phyloP scores from a whole-genome alignment of 2,797 vertebrate genomes.

The Dendrocincla fuliginosa region DNA sequence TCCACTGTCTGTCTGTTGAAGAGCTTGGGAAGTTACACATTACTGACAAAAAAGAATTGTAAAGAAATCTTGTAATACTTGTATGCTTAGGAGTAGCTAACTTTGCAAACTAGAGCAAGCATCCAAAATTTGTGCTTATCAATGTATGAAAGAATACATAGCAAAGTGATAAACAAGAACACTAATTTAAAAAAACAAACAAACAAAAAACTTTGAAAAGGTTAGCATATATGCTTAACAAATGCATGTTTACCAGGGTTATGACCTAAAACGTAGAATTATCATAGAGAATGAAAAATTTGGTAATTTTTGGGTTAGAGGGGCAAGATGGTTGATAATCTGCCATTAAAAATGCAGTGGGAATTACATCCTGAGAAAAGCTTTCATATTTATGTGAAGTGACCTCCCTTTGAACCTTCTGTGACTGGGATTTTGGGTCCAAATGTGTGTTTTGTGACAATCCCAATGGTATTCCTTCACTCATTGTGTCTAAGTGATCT shows the following conservation, averaged over 20 bases:
- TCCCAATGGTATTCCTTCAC: neutral
- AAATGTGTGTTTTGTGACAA: neutral
- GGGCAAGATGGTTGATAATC: neutral
- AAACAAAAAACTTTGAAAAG: neutral
- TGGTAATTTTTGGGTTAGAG: neutral
- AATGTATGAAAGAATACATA: neutral
- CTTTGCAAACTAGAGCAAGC: neutral
- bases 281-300: neutral
- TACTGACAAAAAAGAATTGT: neutral
- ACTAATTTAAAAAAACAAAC: neutral
- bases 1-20: neutral
- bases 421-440: neutral
- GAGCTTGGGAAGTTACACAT: neutral
- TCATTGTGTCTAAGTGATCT: neutral
- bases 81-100: accelerated
- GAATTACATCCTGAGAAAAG: neutral
- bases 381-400: neutral
- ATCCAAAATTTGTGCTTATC: neutral
- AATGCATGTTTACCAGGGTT: neutral
- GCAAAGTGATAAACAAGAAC: neutral
- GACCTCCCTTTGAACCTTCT: neutral
- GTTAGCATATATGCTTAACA: neutral
- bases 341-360: neutral
- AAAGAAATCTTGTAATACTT: neutral
- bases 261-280: neutral